phyloP scores from a whole-genome alignment of 92 coral and sea anemone genomes.

The Nematostella vectensis region DNA sequence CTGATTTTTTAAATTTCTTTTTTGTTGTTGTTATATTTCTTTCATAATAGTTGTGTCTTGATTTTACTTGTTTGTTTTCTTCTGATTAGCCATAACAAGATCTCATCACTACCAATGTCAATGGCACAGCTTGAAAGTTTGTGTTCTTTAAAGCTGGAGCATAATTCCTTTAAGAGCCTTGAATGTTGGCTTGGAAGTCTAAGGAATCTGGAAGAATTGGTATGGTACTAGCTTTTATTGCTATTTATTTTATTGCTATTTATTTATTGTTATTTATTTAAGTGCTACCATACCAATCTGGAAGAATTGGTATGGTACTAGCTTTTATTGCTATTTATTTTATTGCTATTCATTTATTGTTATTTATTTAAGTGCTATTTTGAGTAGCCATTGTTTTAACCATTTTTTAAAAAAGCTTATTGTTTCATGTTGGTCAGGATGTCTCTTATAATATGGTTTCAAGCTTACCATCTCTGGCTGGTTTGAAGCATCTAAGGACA shows the following conservation, averaged over 20 bases:
- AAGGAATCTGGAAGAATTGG: constrained; percentile 82
- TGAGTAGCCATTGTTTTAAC: too few species aligned
- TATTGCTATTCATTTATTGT: too few species aligned
- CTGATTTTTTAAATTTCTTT: neutral
- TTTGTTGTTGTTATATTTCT: too few species aligned
- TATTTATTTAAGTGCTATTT: too few species aligned
- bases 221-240: constrained; percentile 15
- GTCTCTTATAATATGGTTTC: constrained; percentile 64
- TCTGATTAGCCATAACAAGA: constrained; percentile 69
- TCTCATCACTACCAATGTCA: constrained; percentile 57
- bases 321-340: too few species aligned
- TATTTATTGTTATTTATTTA: too few species aligned
- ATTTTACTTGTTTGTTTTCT: neutral
- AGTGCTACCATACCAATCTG: too few species aligned
- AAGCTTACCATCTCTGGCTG: constrained; percentile 39
- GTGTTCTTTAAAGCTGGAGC: constrained; percentile 67
- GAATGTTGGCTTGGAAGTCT: constrained; percentile 68
- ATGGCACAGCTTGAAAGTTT: constrained; percentile 59
- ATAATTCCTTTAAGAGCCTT: constrained; percentile 58
- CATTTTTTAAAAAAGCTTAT: too few species aligned
- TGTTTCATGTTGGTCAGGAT: constrained; percentile 76
- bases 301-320: too few species aligned
- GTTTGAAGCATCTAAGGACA: constrained; percentile 51
- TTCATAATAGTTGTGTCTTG: neutral
- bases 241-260: too few species aligned